phyloP scores from a whole-genome alignment of 1,140 invertebrate species.

The Asbolus verrucosus region DNA sequence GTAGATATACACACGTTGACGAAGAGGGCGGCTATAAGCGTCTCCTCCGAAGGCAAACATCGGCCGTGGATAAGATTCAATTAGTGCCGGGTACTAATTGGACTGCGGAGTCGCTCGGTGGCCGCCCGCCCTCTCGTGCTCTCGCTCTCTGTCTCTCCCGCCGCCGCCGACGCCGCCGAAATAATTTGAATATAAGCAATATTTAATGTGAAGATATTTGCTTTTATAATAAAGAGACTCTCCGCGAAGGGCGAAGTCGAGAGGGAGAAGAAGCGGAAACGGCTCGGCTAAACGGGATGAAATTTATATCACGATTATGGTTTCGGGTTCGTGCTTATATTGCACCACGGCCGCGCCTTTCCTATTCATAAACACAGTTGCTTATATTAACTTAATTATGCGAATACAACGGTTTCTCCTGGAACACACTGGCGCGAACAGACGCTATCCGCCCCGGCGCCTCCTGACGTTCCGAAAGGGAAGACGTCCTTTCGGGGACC shows the following conservation, averaged over 20 bases:
- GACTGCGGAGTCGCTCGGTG: slow-evolving; percentile 52
- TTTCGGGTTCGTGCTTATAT: slow-evolving; percentile 54
- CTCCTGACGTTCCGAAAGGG: neutral
- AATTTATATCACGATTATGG: slow-evolving; percentile 56
- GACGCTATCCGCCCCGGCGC: slow-evolving; percentile 1
- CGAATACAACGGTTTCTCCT: slow-evolving; percentile 30
- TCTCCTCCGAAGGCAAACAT: slow-evolving; percentile 45
- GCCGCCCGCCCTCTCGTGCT: slow-evolving; percentile 46
- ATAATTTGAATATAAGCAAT: slow-evolving; percentile 64
- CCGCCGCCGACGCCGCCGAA: slow-evolving; percentile 37
- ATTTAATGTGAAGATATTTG: slow-evolving; percentile 63
- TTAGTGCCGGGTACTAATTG: slow-evolving; percentile 61
- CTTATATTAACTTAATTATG: slow-evolving; percentile 49
- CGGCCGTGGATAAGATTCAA: slow-evolving; percentile 60
- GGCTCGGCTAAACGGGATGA: slow-evolving; percentile 45
- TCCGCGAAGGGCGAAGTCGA: slow-evolving; percentile 30
- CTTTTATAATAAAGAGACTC: slow-evolving; percentile 55
- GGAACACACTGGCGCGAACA: slow-evolving; percentile 17
- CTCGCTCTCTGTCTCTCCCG: neutral
- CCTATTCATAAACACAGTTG: slow-evolving; percentile 48
- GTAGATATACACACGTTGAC: slow-evolving; percentile 6
- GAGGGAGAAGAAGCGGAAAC: slow-evolving; percentile 33
- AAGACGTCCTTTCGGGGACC: too few species aligned
- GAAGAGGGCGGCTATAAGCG: neutral
- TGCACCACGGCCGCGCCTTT: slow-evolving; percentile 46